phyloP scores from a whole-genome alignment of 2,797 vertebrate species.

The Gobio occitaniae region DNA sequence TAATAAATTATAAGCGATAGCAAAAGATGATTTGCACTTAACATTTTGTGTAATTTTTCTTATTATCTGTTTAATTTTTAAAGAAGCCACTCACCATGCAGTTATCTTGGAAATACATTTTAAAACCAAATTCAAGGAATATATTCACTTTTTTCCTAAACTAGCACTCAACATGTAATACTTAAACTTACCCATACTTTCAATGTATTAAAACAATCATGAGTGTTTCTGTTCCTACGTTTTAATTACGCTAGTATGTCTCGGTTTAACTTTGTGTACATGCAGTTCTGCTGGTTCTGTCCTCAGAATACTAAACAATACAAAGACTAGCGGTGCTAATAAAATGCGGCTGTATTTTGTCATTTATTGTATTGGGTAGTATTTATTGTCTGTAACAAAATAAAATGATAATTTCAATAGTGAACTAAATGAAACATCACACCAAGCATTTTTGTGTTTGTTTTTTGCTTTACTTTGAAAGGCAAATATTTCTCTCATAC shows the following conservation, averaged over 20 bases:
- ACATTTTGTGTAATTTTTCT: constrained; percentile 50
- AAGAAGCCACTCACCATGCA: constrained; percentile 58
- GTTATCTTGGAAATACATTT: constrained; percentile 59
- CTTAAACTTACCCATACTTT: constrained; percentile 64
- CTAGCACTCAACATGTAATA: constrained; percentile 54
- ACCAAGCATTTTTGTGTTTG: constrained; percentile 67
- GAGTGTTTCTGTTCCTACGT: constrained; percentile 70
- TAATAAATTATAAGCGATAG: constrained; percentile 29
- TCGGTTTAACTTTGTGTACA: constrained; percentile 78
- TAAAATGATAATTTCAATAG: constrained; percentile 81
- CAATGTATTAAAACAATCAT: constrained; percentile 72
- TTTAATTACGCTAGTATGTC: constrained; percentile 72
- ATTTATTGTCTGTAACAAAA: constrained; percentile 82
- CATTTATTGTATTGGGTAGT: constrained; percentile 82
- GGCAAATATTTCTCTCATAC: not conserved
- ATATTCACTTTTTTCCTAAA: constrained; percentile 51
- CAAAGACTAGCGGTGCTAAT: constrained; percentile 85
- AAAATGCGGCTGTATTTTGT: constrained; percentile 83
- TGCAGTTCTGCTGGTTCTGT: constrained; percentile 77
- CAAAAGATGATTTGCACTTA: constrained; percentile 62
- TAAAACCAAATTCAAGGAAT: constrained; percentile 64
- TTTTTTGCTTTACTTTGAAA: constrained; percentile 16
- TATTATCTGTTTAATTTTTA: constrained; percentile 51
- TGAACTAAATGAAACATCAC: constrained; percentile 81
- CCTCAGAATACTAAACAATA: constrained; percentile 76